Conservation (phyloP, 1,140 invertebrate species). For the Whitmania pigra region DNA sequence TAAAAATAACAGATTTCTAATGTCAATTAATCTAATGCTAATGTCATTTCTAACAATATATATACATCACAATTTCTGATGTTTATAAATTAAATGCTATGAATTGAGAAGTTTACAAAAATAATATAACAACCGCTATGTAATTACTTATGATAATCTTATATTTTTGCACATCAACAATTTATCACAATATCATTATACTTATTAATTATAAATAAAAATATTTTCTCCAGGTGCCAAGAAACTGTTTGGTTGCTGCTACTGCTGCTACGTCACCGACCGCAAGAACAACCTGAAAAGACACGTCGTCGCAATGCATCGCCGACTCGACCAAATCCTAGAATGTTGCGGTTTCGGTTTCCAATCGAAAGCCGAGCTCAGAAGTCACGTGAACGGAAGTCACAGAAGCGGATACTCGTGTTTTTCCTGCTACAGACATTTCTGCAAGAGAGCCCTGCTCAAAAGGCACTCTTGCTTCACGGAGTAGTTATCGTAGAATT, state of each 20-base stretch:
- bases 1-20: not conserved
- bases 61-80: too few relatives aligned
- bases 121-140: too few relatives aligned
- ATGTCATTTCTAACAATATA: too few relatives aligned
- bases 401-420: slow-evolving; percentile 44
- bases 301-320: slow-evolving; percentile 45
- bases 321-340: slow-evolving; percentile 35
- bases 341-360: slow-evolving; percentile 43
- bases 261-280: slow-evolving; percentile 44
- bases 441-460: slow-evolving; percentile 44
- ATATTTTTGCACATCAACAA: too few relatives aligned
- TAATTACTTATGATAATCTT: too few relatives aligned
- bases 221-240: slow-evolving; percentile 1
- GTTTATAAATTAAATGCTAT: too few relatives aligned
- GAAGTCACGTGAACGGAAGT: slow-evolving; percentile 41
- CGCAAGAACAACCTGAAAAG: slow-evolving; percentile 44
- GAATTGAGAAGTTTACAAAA: too few relatives aligned
- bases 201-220: too few relatives aligned
- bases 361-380: slow-evolving; percentile 35
- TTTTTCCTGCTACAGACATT: slow-evolving; percentile 39
- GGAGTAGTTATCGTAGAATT: slow-evolving; percentile 29
- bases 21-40: too few relatives aligned
- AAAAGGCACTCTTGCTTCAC: slow-evolving; percentile 35
- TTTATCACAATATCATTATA: too few relatives aligned
- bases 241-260: slow-evolving; percentile 38